phyloP scores from a whole-genome alignment of 2,888 invertebrate species.

The Ichneumon xanthorius region DNA sequence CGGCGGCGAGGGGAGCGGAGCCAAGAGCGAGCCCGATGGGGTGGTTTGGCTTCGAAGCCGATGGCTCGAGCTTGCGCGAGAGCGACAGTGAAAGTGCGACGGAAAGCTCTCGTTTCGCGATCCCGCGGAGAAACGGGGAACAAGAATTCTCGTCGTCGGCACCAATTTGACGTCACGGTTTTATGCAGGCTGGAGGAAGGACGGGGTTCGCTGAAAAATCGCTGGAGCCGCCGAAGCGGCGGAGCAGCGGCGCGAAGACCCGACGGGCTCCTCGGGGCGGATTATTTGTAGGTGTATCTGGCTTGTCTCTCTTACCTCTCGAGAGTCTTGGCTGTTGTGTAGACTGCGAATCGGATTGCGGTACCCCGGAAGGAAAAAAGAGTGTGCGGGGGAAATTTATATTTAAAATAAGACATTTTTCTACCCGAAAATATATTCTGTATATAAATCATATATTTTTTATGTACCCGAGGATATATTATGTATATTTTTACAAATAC shows the following conservation, averaged over 20 bases:
- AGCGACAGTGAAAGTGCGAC: constrained; percentile 52
- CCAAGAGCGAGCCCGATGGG: constrained; percentile 20
- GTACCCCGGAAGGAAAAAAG: too few relatives aligned
- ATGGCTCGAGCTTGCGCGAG: constrained; percentile 28
- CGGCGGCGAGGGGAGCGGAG: constrained; percentile 41
- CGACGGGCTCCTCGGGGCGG: neutral
- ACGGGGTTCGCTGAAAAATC: constrained; percentile 47
- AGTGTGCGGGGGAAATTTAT: too few relatives aligned
- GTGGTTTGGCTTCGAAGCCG: constrained; percentile 18
- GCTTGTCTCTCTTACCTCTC: neutral
- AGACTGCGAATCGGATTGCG: too few relatives aligned
- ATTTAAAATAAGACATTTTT: too few relatives aligned
- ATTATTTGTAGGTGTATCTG: constrained; percentile 14
- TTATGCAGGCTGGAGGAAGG: constrained; percentile 51
- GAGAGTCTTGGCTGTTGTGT: neutral
- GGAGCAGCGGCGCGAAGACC: neutral
- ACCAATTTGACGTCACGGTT: constrained; percentile 69
- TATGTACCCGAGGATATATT: too few relatives aligned
- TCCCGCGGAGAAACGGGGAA: constrained; percentile 53
- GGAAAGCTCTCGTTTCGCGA: constrained; percentile 44
- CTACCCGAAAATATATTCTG: too few relatives aligned
- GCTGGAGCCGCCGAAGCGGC: neutral
- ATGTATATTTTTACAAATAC: too few relatives aligned
- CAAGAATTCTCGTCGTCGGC: constrained; percentile 64
- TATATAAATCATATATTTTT: too few relatives aligned